Percentiles rank a stretch among this genome's conserved stretches.
These are phyloP conservation scores for Hyperopisus bebe DNA, from an alignment of 2,113 vertebrate species.

Conservation along the genomic window DNA sequence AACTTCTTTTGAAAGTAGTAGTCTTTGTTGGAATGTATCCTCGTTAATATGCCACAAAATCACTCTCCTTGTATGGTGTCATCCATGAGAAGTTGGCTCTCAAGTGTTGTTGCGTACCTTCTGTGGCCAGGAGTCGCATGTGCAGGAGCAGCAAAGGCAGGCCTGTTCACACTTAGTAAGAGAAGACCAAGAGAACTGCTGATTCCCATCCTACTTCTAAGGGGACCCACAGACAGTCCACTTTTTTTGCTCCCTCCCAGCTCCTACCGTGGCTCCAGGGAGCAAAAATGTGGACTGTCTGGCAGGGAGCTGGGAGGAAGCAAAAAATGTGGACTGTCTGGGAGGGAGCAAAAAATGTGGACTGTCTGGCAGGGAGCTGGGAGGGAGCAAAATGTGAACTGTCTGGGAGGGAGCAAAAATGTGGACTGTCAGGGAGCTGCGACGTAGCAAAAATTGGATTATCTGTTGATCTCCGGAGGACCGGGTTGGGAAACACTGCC, in stretches of 20 bases:
- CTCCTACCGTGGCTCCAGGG: background rate
- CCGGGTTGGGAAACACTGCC: background rate
- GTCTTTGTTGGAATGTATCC: constrained; percentile 40
- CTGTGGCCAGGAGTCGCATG: background rate
- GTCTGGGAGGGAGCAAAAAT: no score
- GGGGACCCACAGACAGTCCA: background rate
- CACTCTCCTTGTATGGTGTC: background rate
- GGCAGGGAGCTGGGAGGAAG: background rate
- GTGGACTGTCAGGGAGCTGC: no score
- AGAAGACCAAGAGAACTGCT: background rate
- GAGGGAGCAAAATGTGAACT: background rate
- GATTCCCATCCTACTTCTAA: background rate
- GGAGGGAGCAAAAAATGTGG: background rate
- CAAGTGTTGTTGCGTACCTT: background rate
- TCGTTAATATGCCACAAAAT: constrained; percentile 36
- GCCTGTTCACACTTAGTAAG: background rate
- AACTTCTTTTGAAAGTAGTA: constrained; percentile 40
- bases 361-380: background rate
- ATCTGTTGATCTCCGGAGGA: background rate
- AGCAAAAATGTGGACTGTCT: no score
- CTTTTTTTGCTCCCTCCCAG: background rate
- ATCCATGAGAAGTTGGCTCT: background rate
- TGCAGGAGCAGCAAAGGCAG: background rate
- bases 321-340: background rate
- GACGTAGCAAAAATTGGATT: background rate